Percentiles rank a stretch among this genome's conserved stretches.
These are phyloP conservation scores for Danaus plexippus DNA, from an alignment of 1,140 invertebrate species.

Conservation along the genomic window DNA sequence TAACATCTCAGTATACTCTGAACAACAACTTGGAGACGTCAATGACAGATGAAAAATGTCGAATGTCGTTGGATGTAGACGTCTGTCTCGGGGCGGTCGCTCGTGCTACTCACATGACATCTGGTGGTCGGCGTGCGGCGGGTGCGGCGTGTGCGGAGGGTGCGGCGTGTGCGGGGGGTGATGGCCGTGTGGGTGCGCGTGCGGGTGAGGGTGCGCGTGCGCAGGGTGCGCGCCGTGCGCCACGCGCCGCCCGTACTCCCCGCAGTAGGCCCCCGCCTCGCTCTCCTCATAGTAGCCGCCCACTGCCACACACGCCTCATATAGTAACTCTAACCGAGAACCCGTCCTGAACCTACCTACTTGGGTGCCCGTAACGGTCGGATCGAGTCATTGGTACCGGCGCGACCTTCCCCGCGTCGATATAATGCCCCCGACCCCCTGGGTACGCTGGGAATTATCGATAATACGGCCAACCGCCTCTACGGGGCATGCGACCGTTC, in stretches of 20 bases:
- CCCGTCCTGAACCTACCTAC: slow-evolving; percentile 41
- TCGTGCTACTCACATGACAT: slow-evolving; percentile 35
- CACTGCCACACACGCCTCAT: slow-evolving; percentile 66
- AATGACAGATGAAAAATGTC: no score
- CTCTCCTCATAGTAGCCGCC: slow-evolving; percentile 69
- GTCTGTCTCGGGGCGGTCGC: slow-evolving; percentile 1
- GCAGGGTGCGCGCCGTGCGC: slow-evolving; percentile 65
- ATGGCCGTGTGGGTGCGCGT: slow-evolving; percentile 47
- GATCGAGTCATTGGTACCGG: slow-evolving; percentile 2
- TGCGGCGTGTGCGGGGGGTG: slow-evolving; percentile 31
- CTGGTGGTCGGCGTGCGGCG: slow-evolving; percentile 53
- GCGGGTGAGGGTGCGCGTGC: slow-evolving; percentile 62
- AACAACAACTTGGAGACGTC: no score
- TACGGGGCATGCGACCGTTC: slow-evolving; percentile 14
- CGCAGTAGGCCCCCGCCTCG: slow-evolving; percentile 48
- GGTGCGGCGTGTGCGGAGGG: slow-evolving; percentile 63
- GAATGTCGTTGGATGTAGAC: no score
- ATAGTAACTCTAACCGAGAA: slow-evolving; percentile 24
- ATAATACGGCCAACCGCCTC: slow-evolving; percentile 9
- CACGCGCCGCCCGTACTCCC: slow-evolving; percentile 67
- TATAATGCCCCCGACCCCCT: slow-evolving; percentile 3
- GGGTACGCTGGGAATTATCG: not conserved
- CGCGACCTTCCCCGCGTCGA: slow-evolving; percentile 12
- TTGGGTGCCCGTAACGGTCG: slow-evolving; percentile 1
- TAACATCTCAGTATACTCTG: no score